phyloP scores from a whole-genome alignment of 2,113 vertebrate species.

The Entosphenus tridentatus region DNA sequence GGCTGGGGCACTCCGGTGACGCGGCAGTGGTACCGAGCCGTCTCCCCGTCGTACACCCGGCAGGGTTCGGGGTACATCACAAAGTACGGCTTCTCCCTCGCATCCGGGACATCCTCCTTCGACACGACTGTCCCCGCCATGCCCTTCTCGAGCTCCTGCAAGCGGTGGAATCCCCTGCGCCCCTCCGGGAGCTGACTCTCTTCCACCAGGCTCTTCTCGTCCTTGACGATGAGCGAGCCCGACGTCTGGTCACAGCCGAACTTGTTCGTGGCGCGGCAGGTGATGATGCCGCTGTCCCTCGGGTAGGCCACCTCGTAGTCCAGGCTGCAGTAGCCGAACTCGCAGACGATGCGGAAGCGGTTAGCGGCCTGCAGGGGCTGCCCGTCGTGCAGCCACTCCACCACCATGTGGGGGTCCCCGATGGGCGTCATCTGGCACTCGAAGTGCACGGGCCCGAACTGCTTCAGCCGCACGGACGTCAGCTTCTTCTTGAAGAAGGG shows the following conservation, averaged over 20 bases:
- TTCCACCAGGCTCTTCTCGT: conserved; percentile 89
- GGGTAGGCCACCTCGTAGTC: conserved; percentile 70
- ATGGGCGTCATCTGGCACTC: conserved; percentile 82
- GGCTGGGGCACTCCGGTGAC: conserved; percentile 77
- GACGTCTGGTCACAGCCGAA: conserved; percentile 76
- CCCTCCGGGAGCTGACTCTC: conserved; percentile 75
- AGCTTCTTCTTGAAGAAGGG: conserved; percentile 91
- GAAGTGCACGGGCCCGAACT: conserved; percentile 68
- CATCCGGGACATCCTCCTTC: conserved; percentile 33
- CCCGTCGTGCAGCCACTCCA: conserved; percentile 82
- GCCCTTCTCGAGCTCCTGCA: conserved; percentile 65
- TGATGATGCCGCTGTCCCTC: conserved; percentile 76
- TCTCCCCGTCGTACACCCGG: conserved; percentile 56
- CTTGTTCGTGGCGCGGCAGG: conserved; percentile 78
- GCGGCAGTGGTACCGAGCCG: conserved; percentile 63
- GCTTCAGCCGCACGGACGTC: conserved; percentile 61
- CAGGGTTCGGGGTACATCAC: conserved; percentile 68
- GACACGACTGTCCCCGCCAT: conserved; percentile 46
- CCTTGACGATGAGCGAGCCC: conserved; percentile 75
- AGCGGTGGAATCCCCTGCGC: conserved; percentile 42
- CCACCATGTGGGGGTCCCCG: conserved; percentile 76
- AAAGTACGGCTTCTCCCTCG: conserved; percentile 70
- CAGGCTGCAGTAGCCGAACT: conserved; percentile 89
- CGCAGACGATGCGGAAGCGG: conserved; percentile 76
- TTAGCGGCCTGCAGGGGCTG: conserved; percentile 78